A percentile compares a stretch with the other conserved stretches of the same genome.
These are phyloP conservation scores for Alentia gelatinosa DNA, from an alignment of 2,888 invertebrate species.

Conservation along the genomic window DNA sequence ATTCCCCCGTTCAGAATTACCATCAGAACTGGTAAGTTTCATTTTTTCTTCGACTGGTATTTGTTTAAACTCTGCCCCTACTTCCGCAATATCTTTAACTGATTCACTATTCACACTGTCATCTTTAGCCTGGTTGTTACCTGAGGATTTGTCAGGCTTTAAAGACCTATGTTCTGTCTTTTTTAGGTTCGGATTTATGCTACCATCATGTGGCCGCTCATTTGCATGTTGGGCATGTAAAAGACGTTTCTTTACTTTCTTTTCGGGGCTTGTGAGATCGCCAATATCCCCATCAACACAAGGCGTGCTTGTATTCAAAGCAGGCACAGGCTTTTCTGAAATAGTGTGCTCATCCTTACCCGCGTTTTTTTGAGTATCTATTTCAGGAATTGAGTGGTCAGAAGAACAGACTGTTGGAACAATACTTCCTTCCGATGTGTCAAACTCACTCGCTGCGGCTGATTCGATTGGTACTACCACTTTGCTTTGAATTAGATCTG, in stretches of 20 bases:
- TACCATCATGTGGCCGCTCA: conserved; percentile 1
- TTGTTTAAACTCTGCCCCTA: no score
- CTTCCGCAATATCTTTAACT: not conserved
- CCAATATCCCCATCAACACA: not conserved
- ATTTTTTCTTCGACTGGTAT: no score
- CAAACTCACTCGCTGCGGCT: no score
- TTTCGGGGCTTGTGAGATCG: not conserved
- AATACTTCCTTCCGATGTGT: no score
- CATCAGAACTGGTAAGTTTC: not conserved
- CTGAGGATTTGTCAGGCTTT: not conserved
- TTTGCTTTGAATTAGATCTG: no score
- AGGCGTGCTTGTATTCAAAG: not conserved
- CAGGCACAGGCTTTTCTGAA: not conserved
- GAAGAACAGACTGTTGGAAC: no score
- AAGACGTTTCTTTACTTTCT: not conserved
- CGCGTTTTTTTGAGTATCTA: no score
- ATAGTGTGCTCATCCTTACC: not conserved
- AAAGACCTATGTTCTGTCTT: conserved; percentile 27
- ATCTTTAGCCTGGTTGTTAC: not conserved
- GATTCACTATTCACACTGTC: not conserved
- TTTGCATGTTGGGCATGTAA: conserved; percentile 33
- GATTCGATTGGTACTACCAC: no score
- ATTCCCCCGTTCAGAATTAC: not conserved
- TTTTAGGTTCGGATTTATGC: conserved; percentile 30
- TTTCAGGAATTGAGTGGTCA: no score